Base-by-base conservation (phyloP, 1,140 invertebrate genomes). In the Ceratitis capitata region DNA sequence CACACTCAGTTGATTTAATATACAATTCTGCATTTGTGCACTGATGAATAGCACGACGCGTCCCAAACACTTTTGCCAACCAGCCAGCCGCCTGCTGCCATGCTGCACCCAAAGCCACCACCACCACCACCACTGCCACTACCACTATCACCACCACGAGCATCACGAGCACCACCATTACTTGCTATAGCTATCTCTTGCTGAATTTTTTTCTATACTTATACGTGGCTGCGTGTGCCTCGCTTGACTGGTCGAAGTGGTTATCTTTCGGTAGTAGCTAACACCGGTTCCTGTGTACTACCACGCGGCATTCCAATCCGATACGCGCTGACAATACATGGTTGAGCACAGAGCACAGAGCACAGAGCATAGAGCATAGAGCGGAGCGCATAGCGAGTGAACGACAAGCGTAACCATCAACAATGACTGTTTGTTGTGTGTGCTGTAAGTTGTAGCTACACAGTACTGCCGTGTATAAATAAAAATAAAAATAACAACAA, bases 401-500 rank as follows among this genome's bases (percentile, higher is more conserved):
- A 32, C 39, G 69, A 78, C 69, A 78, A 78, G 69, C 69, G 69
- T 78, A 78, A 78, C 69, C 69, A 78, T 78, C 69, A 78, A 45
- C 69, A 78, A 78, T 78, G 69, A 78, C 69, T 47, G 19, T 78
- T 78, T 78, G 42, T 84, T 84, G 83, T 84, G 83, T 84, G 19
- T n/a, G 49, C 51, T 9, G n/a, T n/a, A 39, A 56, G 82, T 16
- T 26, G 82, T 83, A 58, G 29, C 39, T 83, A 35, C 56, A 58
- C 39, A 39, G 26, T 4, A 49, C 56, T 56, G 29, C 85, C 56
- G 69, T 51, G 26, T n/a, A n/a, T 16, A 45, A 39, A 78, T n/a
- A n/a, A 61, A 29, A 35, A 19, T 56, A 49, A 85, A 29, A 82
- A 16, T 35, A 9, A 82, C 6, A 85, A 78, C 69, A 45, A 32